phyloP scores from a whole-genome alignment of 2,888 invertebrate genomes.

The Agrochola macilenta region DNA sequence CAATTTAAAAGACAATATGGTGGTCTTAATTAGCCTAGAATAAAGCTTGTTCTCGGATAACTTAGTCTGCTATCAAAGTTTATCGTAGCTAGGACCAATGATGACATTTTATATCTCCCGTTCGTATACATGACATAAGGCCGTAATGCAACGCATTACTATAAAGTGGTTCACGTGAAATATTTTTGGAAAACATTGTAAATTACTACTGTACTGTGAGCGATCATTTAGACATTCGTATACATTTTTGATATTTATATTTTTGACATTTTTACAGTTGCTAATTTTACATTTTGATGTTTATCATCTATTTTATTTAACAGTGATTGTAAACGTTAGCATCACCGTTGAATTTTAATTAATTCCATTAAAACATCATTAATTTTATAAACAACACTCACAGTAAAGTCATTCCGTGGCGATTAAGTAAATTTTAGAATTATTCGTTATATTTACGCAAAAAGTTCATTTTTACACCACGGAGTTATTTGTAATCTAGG shows the following conservation, averaged over 20 bases:
- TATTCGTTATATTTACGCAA: constrained; percentile 53
- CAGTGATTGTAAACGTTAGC: constrained; percentile 21
- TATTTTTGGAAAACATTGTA: constrained; percentile 65
- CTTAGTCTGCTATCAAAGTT: constrained; percentile 79
- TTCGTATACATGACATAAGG: constrained; percentile 94
- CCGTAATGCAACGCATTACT: constrained; percentile 89
- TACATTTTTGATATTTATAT: constrained; percentile 58
- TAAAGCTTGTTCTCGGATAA: constrained; percentile 88
- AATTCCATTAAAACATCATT: constrained; percentile 45
- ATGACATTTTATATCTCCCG: constrained; percentile 82
- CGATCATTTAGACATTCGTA: constrained; percentile 59
- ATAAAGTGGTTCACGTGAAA: constrained; percentile 78
- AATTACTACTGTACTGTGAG: constrained; percentile 68
- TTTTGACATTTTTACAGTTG: constrained; percentile 28
- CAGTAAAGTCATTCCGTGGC: constrained; percentile 73
- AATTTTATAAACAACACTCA: constrained; percentile 63
- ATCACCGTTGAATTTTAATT: constrained; percentile 34
- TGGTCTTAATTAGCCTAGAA: constrained; percentile 82
- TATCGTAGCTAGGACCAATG: constrained; percentile 84
- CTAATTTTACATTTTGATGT: constrained; percentile 44
- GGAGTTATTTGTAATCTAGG: constrained; percentile 74
- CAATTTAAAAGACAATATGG: constrained; percentile 75
- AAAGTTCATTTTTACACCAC: constrained; percentile 68
- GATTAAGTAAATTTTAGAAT: constrained; percentile 57
- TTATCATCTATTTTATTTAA: constrained; percentile 40